Percentiles rank a stretch among this genome's conserved stretches.
phyloP scores from a whole-genome alignment of 2,113 vertebrate genomes.

The Oncorhynchus tshawytscha region DNA sequence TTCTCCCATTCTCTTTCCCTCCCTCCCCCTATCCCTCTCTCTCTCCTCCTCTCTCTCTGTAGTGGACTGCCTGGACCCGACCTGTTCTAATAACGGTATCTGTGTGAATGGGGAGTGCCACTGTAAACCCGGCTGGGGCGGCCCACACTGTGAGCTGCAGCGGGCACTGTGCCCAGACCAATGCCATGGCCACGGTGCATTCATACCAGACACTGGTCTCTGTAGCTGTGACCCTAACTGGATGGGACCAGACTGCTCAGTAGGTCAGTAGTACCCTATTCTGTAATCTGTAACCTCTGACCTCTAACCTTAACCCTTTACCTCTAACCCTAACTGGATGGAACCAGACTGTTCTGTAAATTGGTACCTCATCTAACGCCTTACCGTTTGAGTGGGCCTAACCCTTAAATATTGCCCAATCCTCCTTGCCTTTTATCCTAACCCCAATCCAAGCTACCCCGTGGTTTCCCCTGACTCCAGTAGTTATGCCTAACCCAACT shows the following conservation, averaged over 20 bases:
- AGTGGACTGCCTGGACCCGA: constrained; percentile 96
- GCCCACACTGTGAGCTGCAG: constrained; percentile 90
- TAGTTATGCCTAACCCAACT: no score
- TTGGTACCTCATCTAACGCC: no score
- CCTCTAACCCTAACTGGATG: constrained; percentile 71
- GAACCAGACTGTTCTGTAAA: no score
- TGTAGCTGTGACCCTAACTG: constrained; percentile 93
- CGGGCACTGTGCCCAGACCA: constrained; percentile 94
- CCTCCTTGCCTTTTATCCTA: no score
- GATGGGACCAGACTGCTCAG: constrained; percentile 98
- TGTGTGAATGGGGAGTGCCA: constrained; percentile 95
- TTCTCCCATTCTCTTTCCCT: background rate
- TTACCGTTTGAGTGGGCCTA: no score
- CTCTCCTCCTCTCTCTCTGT: background rate
- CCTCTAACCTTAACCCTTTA: background rate
- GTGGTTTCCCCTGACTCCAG: no score
- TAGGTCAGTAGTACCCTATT: constrained; percentile 76
- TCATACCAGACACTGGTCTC: constrained; percentile 90
- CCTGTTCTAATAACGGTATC: constrained; percentile 93
- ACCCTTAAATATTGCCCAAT: no score
- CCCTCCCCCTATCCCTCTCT: background rate
- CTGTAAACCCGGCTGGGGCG: constrained; percentile 96
- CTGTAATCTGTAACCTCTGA: background rate
- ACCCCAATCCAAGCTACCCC: no score
- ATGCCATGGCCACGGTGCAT: constrained; percentile 94